These are phyloP conservation scores for Xanthia togata DNA, from an alignment of 2,888 invertebrate species.

Conservation along the genomic window DNA sequence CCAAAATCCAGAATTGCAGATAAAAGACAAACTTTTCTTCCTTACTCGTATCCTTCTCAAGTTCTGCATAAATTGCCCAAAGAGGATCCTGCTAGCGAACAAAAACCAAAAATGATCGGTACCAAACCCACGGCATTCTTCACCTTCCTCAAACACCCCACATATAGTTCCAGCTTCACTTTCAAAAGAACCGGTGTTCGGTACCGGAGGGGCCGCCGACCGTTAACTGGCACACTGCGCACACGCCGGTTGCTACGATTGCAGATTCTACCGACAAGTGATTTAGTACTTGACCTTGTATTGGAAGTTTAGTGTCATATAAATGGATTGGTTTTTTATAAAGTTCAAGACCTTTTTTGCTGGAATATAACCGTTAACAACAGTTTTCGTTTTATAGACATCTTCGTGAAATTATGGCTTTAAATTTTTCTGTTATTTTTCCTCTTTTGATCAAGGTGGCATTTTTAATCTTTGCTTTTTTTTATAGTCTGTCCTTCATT, in stretches of 20 bases:
- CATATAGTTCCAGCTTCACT: conserved; percentile 53
- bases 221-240: conserved; percentile 70
- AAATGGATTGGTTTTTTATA: conserved; percentile 6
- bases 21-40: not conserved
- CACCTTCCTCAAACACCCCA: conserved; percentile 21
- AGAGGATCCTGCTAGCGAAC: not conserved
- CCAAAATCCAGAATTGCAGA: not conserved
- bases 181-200: conserved; percentile 65
- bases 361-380: not conserved
- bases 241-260: conserved; percentile 34
- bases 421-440: not conserved
- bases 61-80: not conserved
- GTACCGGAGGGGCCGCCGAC: conserved; percentile 67
- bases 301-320: conserved; percentile 1
- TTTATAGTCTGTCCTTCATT: not conserved
- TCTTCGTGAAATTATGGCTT: not conserved
- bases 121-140: conserved; percentile 20
- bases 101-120: not conserved
- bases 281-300: conserved; percentile 46
- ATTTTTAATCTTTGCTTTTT: not conserved
- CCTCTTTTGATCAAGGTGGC: too few relatives aligned
- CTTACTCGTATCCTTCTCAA: not conserved
- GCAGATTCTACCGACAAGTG: conserved; percentile 42
- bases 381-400: not conserved
- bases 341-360: not conserved